A percentile compares a stretch with the other conserved stretches of the same genome.
Conservation (phyloP, 1,140 invertebrate species). For the Andrena cerasifolii region DNA sequence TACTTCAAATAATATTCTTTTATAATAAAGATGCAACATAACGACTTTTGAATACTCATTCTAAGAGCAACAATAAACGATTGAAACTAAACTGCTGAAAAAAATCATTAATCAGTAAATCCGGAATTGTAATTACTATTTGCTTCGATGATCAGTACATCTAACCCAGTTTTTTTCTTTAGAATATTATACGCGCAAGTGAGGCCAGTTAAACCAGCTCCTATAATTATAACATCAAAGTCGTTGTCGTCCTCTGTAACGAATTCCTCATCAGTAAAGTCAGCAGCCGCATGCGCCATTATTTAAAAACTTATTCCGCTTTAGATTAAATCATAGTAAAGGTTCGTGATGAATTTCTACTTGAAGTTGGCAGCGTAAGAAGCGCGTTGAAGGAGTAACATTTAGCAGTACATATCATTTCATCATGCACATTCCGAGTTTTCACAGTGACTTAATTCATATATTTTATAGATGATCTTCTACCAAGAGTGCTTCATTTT, state of each 20-base stretch:
- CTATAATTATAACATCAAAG: slow-evolving; percentile 70
- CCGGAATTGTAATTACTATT: slow-evolving; percentile 59
- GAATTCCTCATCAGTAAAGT: slow-evolving; percentile 8
- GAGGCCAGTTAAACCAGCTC: slow-evolving; percentile 70
- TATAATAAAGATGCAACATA: too few relatives aligned
- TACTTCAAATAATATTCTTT: too few relatives aligned
- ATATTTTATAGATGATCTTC: too few relatives aligned
- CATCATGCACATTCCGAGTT: too few relatives aligned
- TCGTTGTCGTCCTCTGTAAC: slow-evolving; percentile 56
- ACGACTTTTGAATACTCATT: too few relatives aligned
- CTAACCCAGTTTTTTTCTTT: slow-evolving; percentile 51
- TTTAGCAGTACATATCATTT: not conserved
- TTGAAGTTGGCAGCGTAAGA: slow-evolving; percentile 15
- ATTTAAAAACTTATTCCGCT: not conserved
- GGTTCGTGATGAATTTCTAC: not conserved
- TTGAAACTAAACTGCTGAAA: too few relatives aligned
- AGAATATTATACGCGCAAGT: slow-evolving; percentile 66
- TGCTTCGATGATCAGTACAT: slow-evolving; percentile 66
- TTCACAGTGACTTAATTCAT: too few relatives aligned
- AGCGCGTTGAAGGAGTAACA: not conserved
- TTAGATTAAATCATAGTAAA: not conserved
- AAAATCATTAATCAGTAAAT: too few relatives aligned
- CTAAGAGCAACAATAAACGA: too few relatives aligned
- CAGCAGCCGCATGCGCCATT: not conserved
- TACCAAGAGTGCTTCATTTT: too few relatives aligned